Evolutionary conservation across 92 coral and sea anemone genomes (phyloP), one percentile per base, ranked within the genome.

Genomic region (Pocillopora grandis): DNA sequence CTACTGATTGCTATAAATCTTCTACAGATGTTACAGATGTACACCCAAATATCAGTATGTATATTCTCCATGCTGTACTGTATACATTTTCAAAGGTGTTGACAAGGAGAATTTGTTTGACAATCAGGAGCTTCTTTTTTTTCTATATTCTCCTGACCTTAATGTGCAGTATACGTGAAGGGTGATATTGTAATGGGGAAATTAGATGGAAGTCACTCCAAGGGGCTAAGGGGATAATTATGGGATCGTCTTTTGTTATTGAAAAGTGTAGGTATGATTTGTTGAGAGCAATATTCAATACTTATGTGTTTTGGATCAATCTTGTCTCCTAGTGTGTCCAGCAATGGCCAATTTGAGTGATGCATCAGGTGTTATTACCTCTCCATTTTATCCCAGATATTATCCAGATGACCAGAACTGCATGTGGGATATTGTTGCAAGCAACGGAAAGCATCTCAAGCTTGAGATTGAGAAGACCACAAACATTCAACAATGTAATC

Each of bases 361-460:
- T n/a, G 36, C 59, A 37, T 63, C 83, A 15, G 84, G 84, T n/a
- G 75, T 68, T n/a, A 52, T 79, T 3, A 79, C 65, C 20, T 65
- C 75, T 66, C 75, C 84, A 14, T 79, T 1, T 49, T 68, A 20
- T 63, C 84, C 84, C 62, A 66, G 84, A 49, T 65, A 17, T 12
- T 79, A 79, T 27, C 84, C 84, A 37, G 2, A 9, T 10, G 12
- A 79, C 64, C 62, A 68, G 63, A 6, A 56, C 65, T 79, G 84
- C 62, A 35, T 1, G 27, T 79, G 84, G 84, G 61, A 66, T 64
- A 79, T 79, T 16, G 37, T 75, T 17, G 84, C 84, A 52, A 66
- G 3, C 21, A 79, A 66, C 12, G 84, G 63, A 65, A 68, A 10
- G 20, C 64, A 15, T 35, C 17, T 79, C n/a, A 68, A 79, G 42